Base-by-base conservation (phyloP, 2,888 invertebrate species). In the Drosophila quasianomalipes region DNA sequence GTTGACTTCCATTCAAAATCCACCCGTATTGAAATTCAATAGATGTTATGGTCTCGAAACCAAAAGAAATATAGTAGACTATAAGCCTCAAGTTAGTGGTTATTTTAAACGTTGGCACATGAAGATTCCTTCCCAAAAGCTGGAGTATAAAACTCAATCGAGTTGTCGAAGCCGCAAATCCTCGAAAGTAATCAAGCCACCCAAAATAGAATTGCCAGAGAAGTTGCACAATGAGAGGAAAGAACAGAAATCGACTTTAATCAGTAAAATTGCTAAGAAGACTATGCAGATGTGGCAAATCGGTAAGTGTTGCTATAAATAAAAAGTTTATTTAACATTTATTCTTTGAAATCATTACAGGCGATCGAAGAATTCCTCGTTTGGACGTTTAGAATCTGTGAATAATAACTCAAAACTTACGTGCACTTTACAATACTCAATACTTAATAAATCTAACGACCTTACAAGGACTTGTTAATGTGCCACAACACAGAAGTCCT, bases 251-350 rank as follows among this genome's bases (percentile, higher is more conserved):
- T 26, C 4, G n/a, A 33, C 16, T 33, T 4, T 3, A 33, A 22
- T 53, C 9, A 22, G 31, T 10, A 4, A 33, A 19, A 28, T 51
- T 14, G 4, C 10, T 5, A 41, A 19, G 28, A 22, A 54, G 6
- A 3, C 1, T 37, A 33, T 33, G 4, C 37, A 51, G 6, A 62
- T 60, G 58, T 74, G 75, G 75, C 62, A 39, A 1, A 26, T 76
- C 22, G 75, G 75, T 70, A 52, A 60, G 62, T 53, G 1, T 28
- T 19, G 16, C 19, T 2, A 19, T 51, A 51, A 51, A 28, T 28
- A 9, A 51, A 5, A 33, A 33, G 2, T 7, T 30, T 26, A 1
- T 1, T 33, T 28, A 44, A 39, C 51, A n/a, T 28, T 22, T 9
- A 4, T 6, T 0, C 14, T 14, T 14, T 37, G 28, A 28, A 28